phyloP scores from a whole-genome alignment of 2,888 invertebrate species.

The Meiosimyza decipiens region DNA sequence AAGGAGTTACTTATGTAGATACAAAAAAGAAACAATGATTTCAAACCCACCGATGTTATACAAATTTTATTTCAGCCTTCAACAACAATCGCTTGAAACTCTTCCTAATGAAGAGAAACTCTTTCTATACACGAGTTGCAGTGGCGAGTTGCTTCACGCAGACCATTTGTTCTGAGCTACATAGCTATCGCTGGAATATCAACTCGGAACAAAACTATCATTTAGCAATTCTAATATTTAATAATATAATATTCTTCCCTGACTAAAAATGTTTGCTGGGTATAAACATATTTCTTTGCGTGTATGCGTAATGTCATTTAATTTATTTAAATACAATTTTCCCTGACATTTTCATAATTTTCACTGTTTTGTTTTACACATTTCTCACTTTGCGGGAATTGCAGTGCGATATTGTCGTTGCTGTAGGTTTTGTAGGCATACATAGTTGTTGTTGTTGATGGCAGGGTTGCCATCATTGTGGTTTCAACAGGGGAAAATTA shows the following conservation, averaged over 20 bases:
- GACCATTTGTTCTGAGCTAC: no score
- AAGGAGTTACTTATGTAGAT: no score
- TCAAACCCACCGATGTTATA: no score
- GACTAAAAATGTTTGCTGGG: not conserved
- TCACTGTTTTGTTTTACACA: not conserved
- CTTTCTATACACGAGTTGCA: no score
- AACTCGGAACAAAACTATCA: not conserved
- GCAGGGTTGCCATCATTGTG: slow-evolving; percentile 10
- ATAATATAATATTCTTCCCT: no score
- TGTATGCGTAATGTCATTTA: slow-evolving; percentile 24
- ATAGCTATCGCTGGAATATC: not conserved
- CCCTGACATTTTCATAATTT: slow-evolving; percentile 25
- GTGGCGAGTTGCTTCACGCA: no score
- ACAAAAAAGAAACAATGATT: no score
- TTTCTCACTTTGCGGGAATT: no score
- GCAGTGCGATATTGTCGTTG: slow-evolving; percentile 19
- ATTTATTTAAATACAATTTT: slow-evolving; percentile 32
- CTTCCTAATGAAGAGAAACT: no score
- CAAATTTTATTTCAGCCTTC: no score
- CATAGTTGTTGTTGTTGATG: slow-evolving; percentile 11
- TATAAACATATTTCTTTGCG: not conserved
- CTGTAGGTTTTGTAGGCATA: slow-evolving; percentile 27
- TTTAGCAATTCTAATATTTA: no score
- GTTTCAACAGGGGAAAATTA: slow-evolving; percentile 28
- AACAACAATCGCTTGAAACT: no score